A percentile compares a stretch with the other conserved stretches of the same genome.
phyloP scores from a whole-genome alignment of 2,113 vertebrate genomes.

The Zootoca vivipara region DNA sequence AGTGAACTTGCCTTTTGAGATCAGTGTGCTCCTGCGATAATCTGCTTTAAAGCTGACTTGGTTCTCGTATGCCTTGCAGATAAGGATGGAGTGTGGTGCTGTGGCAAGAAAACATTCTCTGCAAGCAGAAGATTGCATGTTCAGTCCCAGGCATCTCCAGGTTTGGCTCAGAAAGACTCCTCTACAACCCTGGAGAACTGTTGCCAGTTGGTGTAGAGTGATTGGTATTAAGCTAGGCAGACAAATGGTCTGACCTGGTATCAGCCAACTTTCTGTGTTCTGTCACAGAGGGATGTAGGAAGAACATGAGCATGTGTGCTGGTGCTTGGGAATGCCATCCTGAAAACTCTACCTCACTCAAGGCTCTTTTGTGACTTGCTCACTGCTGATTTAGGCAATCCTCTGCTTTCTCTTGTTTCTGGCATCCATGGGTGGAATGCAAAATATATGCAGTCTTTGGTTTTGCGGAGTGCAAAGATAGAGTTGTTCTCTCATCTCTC shows the following conservation, averaged over 20 bases:
- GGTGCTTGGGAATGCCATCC: not conserved
- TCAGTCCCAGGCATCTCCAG: not conserved
- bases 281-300: not conserved
- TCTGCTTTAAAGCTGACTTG: not conserved
- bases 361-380: not conserved
- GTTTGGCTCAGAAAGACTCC: not conserved
- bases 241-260: not conserved
- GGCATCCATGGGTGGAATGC: not conserved
- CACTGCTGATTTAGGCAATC: not conserved
- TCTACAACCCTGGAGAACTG: not conserved
- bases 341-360: not conserved
- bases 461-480: not conserved
- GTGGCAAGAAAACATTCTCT: not conserved
- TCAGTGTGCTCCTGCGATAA: not conserved
- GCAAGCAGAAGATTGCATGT: not conserved
- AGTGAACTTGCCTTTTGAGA: not conserved
- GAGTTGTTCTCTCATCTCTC: not conserved
- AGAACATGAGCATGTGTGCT: not conserved
- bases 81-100: not conserved
- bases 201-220: not conserved
- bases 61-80: not conserved
- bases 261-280: not conserved
- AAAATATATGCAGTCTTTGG: not conserved
- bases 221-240: too few relatives aligned
- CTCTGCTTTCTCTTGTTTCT: not conserved